Conservation (phyloP, 1,140 invertebrate species). For the Semibalanus balanoides region DNA sequence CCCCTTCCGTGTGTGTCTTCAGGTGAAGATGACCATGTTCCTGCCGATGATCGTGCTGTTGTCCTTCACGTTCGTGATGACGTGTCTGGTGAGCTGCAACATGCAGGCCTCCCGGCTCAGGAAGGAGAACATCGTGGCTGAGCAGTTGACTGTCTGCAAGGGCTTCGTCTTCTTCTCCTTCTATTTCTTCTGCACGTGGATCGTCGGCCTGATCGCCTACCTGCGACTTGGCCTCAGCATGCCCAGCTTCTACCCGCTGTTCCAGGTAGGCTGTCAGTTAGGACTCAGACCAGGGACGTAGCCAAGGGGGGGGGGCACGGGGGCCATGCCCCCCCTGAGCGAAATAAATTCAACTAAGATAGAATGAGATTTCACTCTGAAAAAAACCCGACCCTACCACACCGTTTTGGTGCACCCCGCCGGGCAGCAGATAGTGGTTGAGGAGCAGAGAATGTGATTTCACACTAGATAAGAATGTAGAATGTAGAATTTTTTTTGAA, state of each 20-base stretch:
- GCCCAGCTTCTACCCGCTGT: conserved; percentile 15
- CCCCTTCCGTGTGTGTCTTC: neutral
- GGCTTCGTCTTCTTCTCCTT: conserved; percentile 15
- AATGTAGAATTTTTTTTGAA: too few species aligned
- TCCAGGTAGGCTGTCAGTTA: conserved; percentile 12
- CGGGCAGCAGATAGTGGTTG: too few species aligned
- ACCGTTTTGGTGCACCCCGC: too few species aligned
- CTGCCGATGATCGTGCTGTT: neutral
- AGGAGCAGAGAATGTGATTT: too few species aligned
- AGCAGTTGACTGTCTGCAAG: conserved; percentile 17
- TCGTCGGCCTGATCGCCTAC: conserved; percentile 14
- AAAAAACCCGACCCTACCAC: too few species aligned
- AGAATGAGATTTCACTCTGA: too few species aligned
- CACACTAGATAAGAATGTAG: too few species aligned
- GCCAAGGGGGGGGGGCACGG: too few species aligned
- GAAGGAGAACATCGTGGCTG: conserved; percentile 15
- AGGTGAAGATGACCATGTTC: conserved; percentile 3
- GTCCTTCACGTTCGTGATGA: neutral
- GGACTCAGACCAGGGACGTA: too few species aligned
- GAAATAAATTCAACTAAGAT: too few species aligned
- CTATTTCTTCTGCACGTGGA: conserved; percentile 19
- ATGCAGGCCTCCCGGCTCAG: conserved; percentile 8
- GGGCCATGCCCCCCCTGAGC: too few species aligned
- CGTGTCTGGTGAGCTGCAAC: neutral
- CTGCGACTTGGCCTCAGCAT: conserved; percentile 5